phyloP scores from a whole-genome alignment of 2,888 invertebrate species.

The Synanthedon myopaeformis region DNA sequence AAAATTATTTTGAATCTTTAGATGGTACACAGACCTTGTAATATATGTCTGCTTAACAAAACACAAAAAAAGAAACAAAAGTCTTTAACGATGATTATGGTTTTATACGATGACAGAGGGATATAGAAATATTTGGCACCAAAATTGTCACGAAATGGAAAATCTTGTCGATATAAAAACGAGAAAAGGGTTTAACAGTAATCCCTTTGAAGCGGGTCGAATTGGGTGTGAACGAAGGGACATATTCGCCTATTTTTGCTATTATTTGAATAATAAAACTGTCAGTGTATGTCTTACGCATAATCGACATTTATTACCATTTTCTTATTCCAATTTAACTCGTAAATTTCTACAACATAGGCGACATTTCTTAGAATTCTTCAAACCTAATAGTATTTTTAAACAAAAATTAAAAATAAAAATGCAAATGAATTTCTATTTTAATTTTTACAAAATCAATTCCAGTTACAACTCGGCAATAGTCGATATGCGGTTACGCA shows the following conservation, averaged over 20 bases:
- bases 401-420: background rate
- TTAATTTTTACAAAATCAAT: background rate
- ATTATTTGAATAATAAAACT: conserved; percentile 63
- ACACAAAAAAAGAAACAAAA: background rate
- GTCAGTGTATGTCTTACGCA: conserved; percentile 43
- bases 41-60: too few relatives aligned
- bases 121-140: conserved; percentile 60
- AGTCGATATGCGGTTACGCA: background rate
- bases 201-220: conserved; percentile 67
- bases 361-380: too few relatives aligned
- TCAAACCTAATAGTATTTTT: too few relatives aligned
- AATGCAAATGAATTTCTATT: background rate
- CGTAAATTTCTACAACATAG: background rate
- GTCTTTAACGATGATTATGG: background rate
- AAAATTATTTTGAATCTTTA: too few relatives aligned
- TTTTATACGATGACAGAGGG: conserved; percentile 23
- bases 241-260: conserved; percentile 56
- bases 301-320: conserved; percentile 54
- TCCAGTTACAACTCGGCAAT: background rate
- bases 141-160: conserved; percentile 57
- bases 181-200: conserved; percentile 61
- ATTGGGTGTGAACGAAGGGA: conserved; percentile 60
- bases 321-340: conserved; percentile 7
- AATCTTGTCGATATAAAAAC: conserved; percentile 62
- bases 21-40: too few relatives aligned